Conservation (phyloP, 2,797 vertebrate species). For the Malacoctenus gilli region DNA sequence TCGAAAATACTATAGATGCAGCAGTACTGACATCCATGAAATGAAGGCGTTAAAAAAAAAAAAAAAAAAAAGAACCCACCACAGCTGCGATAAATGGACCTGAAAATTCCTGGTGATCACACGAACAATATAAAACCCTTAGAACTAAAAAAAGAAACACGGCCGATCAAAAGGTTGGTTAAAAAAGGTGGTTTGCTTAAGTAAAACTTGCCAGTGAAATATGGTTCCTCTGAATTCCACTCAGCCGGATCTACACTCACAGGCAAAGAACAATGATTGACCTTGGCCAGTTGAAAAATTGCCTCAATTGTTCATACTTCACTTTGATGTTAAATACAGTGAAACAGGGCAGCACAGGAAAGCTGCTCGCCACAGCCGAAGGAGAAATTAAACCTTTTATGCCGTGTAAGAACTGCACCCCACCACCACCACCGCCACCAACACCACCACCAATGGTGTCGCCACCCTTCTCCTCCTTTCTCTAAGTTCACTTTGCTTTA, state of each 20-base stretch:
- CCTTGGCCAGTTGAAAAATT: slow-evolving; percentile 71
- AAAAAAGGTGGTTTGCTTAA: slow-evolving; percentile 53
- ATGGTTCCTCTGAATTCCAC: slow-evolving; percentile 52
- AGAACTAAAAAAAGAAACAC: not conserved
- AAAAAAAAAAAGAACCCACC: slow-evolving; percentile 23
- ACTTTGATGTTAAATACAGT: slow-evolving; percentile 79
- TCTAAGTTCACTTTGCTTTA: slow-evolving; percentile 31
- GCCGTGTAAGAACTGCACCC: slow-evolving; percentile 36
- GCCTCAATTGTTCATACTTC: slow-evolving; percentile 74
- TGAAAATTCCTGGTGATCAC: slow-evolving; percentile 30
- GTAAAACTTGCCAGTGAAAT: slow-evolving; percentile 50
- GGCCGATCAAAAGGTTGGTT: slow-evolving; percentile 16
- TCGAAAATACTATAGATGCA: too few relatives aligned
- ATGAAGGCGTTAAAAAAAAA: too few relatives aligned
- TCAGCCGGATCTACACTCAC: slow-evolving; percentile 54
- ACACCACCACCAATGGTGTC: too few relatives aligned
- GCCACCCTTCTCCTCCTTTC: slow-evolving; percentile 7
- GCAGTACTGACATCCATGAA: too few relatives aligned
- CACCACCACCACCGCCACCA: too few relatives aligned
- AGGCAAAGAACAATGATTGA: slow-evolving; percentile 73
- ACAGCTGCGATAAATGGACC: slow-evolving; percentile 33
- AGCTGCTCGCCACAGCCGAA: slow-evolving; percentile 53
- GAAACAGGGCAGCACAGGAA: slow-evolving; percentile 58
- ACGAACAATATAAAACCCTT: slow-evolving; percentile 9
- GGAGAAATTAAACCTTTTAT: slow-evolving; percentile 70